phyloP scores from a whole-genome alignment of 2,113 vertebrate species.

The Engraulis encrasicolus region DNA sequence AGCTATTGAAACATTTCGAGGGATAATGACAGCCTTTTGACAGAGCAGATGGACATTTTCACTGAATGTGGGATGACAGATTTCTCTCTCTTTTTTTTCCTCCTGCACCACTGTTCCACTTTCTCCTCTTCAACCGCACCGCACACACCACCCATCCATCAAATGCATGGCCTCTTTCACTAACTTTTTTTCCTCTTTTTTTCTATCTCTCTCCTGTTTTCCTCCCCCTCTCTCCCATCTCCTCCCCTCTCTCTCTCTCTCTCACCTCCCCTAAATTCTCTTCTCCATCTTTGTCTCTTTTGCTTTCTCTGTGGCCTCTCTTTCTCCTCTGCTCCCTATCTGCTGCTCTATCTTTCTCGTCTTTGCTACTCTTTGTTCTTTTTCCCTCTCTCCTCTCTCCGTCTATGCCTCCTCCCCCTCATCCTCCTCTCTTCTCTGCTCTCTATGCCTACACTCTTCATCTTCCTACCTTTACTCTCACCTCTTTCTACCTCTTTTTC shows the following conservation, averaged over 20 bases:
- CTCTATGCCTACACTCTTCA: no score
- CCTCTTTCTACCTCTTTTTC: no score
- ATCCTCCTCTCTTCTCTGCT: no score
- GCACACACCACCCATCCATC: slow-evolving; percentile 73
- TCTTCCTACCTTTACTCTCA: no score
- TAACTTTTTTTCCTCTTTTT: slow-evolving; percentile 47
- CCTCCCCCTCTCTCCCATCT: not conserved
- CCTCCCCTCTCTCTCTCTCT: not conserved
- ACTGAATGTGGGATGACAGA: slow-evolving; percentile 79
- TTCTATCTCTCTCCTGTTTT: not conserved
- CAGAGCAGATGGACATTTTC: slow-evolving; percentile 71
- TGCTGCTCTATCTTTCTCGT: no score
- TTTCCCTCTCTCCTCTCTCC: no score
- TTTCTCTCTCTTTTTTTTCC: slow-evolving; percentile 70
- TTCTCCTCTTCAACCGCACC: slow-evolving; percentile 64
- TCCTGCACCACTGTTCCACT: slow-evolving; percentile 72
- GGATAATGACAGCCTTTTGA: slow-evolving; percentile 73
- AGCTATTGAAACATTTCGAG: slow-evolving; percentile 72
- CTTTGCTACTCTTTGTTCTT: no score
- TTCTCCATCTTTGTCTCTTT: no score
- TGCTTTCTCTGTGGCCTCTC: no score
- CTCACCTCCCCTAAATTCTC: no score
- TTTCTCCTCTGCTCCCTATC: no score
- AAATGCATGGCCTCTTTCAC: slow-evolving; percentile 63
- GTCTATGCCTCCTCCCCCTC: no score